These are phyloP conservation scores for Hemitrygon akajei DNA, from an alignment of 2,797 vertebrate species.

Conservation along the genomic window DNA sequence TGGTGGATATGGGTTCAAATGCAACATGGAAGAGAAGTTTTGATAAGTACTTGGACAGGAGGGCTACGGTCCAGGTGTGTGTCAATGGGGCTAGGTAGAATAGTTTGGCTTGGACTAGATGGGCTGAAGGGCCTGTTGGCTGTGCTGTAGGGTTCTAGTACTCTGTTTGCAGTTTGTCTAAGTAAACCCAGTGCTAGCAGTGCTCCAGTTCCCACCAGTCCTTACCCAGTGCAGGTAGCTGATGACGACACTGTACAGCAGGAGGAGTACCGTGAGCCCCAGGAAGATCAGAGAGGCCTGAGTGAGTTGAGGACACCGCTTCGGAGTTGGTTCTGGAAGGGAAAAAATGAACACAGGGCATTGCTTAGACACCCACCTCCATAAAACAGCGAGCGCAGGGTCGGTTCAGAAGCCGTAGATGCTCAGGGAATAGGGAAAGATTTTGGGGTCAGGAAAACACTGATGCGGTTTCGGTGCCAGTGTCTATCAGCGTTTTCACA, in stretches of 20 bases:
- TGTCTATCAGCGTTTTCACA: too few relatives aligned
- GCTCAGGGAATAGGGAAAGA: too few relatives aligned
- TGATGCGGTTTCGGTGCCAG: too few relatives aligned
- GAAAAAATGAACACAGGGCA: not conserved
- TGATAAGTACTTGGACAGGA: too few relatives aligned
- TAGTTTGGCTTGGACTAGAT: too few relatives aligned
- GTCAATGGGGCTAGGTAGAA: too few relatives aligned
- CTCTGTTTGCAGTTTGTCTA: not conserved
- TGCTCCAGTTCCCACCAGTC: not conserved
- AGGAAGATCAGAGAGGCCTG: not conserved
- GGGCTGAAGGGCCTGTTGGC: too few relatives aligned
- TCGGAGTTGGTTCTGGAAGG: not conserved
- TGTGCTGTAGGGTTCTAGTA: too few relatives aligned
- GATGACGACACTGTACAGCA: not conserved
- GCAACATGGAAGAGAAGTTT: too few relatives aligned
- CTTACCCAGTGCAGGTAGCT: conserved; percentile 26
- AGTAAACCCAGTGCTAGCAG: not conserved
- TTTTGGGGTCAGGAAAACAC: too few relatives aligned
- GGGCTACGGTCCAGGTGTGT: too few relatives aligned
- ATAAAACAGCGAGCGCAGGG: not conserved
- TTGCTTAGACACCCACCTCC: not conserved
- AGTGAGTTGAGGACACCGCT: not conserved
- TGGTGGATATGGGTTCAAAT: too few relatives aligned
- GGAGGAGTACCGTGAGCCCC: not conserved
- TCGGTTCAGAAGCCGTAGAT: not conserved